A percentile compares a stretch with the other conserved stretches of the same genome.
phyloP scores from a whole-genome alignment of 2,113 vertebrate genomes.

The Muscicapa adusta region DNA sequence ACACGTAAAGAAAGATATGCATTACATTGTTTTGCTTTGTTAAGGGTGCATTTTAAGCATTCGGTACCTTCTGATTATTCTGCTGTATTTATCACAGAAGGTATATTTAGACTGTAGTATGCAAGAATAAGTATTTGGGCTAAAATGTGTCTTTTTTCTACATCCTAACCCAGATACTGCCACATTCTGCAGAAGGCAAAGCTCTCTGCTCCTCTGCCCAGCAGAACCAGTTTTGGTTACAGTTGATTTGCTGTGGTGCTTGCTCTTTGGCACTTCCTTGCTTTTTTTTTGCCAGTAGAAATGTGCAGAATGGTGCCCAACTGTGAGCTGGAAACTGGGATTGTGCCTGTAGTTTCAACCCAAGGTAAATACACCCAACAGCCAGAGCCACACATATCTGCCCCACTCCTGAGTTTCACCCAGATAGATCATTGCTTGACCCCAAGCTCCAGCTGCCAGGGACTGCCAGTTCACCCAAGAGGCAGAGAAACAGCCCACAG shows the following conservation, averaged over 20 bases:
- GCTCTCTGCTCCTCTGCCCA: neutral
- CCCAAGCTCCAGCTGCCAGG: neutral
- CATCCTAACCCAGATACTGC: neutral
- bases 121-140: slow-evolving; percentile 4
- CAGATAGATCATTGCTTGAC: neutral
- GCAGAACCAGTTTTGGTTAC: neutral
- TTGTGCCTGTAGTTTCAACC: neutral
- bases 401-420: neutral
- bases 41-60: slow-evolving; percentile 22
- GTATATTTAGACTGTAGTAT: slow-evolving; percentile 7
- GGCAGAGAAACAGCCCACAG: neutral
- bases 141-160: neutral
- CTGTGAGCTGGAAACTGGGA: neutral
- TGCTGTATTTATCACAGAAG: neutral
- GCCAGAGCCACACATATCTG: fast-evolving
- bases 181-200: neutral
- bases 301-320: neutral
- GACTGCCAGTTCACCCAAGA: neutral
- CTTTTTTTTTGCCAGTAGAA: neutral
- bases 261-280: neutral
- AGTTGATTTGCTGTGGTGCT: neutral
- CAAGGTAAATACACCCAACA: neutral
- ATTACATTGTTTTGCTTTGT: slow-evolving; percentile 62
- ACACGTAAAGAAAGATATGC: slow-evolving; percentile 8
- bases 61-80: slow-evolving; percentile 12